Conservation (phyloP, 2,113 vertebrate genomes). For the Bettongia penicillata region DNA sequence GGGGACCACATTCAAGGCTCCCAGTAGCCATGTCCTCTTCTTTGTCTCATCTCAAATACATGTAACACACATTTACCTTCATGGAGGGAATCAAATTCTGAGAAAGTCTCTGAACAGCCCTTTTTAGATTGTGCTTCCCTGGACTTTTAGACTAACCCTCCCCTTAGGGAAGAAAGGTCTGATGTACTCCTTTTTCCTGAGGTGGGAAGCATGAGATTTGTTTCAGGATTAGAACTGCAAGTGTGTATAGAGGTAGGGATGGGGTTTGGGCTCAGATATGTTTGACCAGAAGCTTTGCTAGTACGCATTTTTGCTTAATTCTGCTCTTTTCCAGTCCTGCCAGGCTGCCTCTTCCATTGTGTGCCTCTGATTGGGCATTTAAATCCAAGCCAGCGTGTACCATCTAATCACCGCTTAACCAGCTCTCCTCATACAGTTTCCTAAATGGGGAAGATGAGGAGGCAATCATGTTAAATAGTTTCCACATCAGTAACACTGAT, state of each 20-base stretch:
- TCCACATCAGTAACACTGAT: background rate
- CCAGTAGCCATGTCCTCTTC: background rate
- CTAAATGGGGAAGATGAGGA: conserved; percentile 4
- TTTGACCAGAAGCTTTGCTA: background rate
- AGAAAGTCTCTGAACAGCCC: background rate
- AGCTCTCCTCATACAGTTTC: conserved; percentile 64
- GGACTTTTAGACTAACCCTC: background rate
- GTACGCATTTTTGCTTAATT: conserved; percentile 1
- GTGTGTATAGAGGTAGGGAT: background rate
- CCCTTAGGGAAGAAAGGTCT: background rate
- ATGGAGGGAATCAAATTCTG: background rate
- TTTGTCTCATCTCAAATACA: background rate
- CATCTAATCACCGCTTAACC: conserved; percentile 52
- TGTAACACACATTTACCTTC: background rate
- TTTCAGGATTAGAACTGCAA: background rate
- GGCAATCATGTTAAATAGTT: conserved; percentile 21
- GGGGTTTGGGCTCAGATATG: background rate
- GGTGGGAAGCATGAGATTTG: background rate
- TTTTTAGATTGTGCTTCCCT: background rate
- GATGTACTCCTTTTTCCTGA: background rate
- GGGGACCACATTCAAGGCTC: background rate
- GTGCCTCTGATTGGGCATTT: conserved; percentile 20
- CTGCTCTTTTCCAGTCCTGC: background rate
- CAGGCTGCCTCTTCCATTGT: accelerated
- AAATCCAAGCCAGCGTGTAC: conserved; percentile 39